phyloP scores from a whole-genome alignment of 2,888 invertebrate genomes.

The Oegoconia quadripuncta region DNA sequence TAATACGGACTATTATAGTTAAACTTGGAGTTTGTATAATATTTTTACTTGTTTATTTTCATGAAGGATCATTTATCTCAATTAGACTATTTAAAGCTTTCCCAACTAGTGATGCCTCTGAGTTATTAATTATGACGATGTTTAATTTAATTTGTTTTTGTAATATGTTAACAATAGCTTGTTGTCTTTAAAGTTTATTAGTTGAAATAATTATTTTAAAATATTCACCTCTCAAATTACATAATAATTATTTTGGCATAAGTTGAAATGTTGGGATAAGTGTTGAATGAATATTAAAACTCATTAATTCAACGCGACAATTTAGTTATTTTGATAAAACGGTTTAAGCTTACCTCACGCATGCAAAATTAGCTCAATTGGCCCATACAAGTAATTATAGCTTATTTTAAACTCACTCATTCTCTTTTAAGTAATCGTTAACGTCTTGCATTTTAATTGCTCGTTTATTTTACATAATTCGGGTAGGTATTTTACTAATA shows the following conservation, averaged over 20 bases:
- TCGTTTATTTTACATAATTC: no score
- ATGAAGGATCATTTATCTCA: slow-evolving; percentile 21
- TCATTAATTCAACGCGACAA: slow-evolving; percentile 31
- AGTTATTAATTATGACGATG: no score
- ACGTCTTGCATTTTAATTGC: no score
- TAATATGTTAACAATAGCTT: no score
- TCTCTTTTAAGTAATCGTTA: slow-evolving; percentile 21
- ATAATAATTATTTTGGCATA: no score
- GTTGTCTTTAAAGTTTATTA: no score
- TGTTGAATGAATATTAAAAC: neutral
- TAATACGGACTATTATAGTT: slow-evolving; percentile 45
- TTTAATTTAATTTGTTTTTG: no score
- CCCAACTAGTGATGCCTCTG: no score
- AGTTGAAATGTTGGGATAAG: slow-evolving; percentile 9
- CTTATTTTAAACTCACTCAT: slow-evolving; percentile 29
- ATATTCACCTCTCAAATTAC: no score
- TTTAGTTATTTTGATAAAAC: slow-evolving; percentile 46
- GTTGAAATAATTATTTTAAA: no score
- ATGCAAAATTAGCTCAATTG: slow-evolving; percentile 49
- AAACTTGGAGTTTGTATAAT: slow-evolving; percentile 19
- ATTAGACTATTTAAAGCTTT: no score
- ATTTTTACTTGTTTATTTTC: slow-evolving; percentile 11
- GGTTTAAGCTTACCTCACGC: slow-evolving; percentile 30
- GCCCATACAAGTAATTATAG: slow-evolving; percentile 42
- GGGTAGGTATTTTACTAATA: no score